Base-by-base conservation (phyloP, 2,797 vertebrate species). In the Fundulus diaphanus region DNA sequence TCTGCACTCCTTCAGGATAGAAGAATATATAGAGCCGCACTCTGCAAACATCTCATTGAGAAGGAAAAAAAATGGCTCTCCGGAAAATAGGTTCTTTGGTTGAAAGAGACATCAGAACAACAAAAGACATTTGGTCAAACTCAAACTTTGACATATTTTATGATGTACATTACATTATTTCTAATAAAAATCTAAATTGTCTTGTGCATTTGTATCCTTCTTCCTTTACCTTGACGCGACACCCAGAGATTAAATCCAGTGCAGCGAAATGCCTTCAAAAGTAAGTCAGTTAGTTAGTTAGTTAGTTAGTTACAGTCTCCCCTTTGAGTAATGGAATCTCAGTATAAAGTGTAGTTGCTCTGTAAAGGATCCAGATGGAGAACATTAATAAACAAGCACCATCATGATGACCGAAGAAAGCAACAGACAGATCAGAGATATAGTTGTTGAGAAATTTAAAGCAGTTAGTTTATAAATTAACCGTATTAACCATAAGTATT, bases 1-100 rank as follows among this genome's bases (percentile, higher is more conserved):
- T 95, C 90, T 90, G 87, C 89, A 90, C 92, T 91, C 92, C 92
- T 94, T 91, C 86, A 70, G 88, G 90, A 93, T 90, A 92, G 92
- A 91, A 93, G 90, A 89, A 90, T 90, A 90, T 91, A 91, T 89
- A 90, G 87, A 95, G 90, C 89, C 85, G 91, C 89, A 90, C 88
- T 86, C 89, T 90, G 81, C 89, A 87, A 92, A 93, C 87, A 89
- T 91, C 92, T 94, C 92, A 94, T 87, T 92, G 92, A 85, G 89
- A 90, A 89, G 87, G 77, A 79, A 70, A 52, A 90, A 90, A 88
- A 79, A 56, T 29, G 69, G 54, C n/a, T 82, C 85, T 79, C 80
- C 61, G 72, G 73, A 40, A 71, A 70, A 83, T 75, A 51, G 52
- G 68, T 57, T 80, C 73, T 73, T 86, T 82, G 72, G 68, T 83